Conservation (phyloP, 2,797 vertebrate species). For the Gambelia wislizenii region DNA sequence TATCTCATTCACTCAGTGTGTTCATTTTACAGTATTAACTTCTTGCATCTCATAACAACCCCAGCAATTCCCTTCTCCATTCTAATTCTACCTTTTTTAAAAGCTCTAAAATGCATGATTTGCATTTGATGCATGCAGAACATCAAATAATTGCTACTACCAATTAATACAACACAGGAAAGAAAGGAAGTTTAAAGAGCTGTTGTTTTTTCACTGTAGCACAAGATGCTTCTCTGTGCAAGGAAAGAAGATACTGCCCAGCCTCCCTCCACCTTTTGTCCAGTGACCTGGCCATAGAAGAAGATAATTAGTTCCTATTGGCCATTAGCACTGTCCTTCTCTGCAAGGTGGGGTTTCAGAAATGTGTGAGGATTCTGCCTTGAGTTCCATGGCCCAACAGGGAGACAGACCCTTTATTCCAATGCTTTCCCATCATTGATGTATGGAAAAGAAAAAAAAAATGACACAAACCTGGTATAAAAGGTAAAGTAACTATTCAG, state of each 20-base stretch:
- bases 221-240: no score
- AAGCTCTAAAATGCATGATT: not conserved
- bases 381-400: not conserved
- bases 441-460: not conserved
- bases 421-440: not conserved
- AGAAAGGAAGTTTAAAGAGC: no score
- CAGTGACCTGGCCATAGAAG: no score
- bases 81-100: not conserved
- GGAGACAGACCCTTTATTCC: not conserved
- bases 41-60: not conserved
- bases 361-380: not conserved
- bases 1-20: not conserved
- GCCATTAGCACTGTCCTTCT: not conserved
- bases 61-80: not conserved
- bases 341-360: not conserved
- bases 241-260: no score
- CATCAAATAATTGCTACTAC: no score
- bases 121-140: not conserved
- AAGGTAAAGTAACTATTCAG: no score
- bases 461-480: not conserved
- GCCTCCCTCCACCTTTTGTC: no score
- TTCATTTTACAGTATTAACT: not conserved
- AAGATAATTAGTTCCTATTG: no score
- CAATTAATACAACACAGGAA: no score
- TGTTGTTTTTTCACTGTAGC: no score